Evolutionary conservation across 2,113 vertebrate species (phyloP).

Genomic region (Mustela nigripes): DNA sequence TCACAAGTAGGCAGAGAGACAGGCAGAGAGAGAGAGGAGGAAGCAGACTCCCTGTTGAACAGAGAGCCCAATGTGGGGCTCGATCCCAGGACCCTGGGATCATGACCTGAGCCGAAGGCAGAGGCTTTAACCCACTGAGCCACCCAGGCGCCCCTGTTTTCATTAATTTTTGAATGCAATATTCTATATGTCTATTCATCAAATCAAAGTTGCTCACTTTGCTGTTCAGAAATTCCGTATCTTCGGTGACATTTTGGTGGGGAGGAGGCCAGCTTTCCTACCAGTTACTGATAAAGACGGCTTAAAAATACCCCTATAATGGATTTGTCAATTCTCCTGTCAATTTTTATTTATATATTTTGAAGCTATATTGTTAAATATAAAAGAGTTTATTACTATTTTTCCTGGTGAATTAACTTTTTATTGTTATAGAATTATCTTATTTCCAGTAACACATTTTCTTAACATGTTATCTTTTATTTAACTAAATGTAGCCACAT

Average conservation of each 20-base stretch:
- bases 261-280: neutral
- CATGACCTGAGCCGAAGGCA: too few species aligned
- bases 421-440: neutral
- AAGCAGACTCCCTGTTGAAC: too few species aligned
- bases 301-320: neutral
- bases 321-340: neutral
- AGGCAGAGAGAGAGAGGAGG: too few species aligned
- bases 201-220: neutral
- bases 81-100: too few species aligned
- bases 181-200: neutral
- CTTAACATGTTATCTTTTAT: neutral
- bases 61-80: too few species aligned
- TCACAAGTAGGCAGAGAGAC: too few species aligned
- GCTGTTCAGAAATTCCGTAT: neutral
- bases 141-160: neutral
- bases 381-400: neutral
- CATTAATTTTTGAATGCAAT: neutral
- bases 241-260: neutral
- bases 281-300: neutral
- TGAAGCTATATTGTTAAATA: conserved; percentile 1
- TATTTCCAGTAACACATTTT: neutral
- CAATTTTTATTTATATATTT: neutral
- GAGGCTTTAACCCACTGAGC: too few species aligned
- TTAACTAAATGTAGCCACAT: neutral
- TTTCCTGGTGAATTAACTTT: neutral